Evolutionary conservation across 2,113 vertebrate species (phyloP), one percentile per base, ranked within the genome.

Genomic region (Centropristis striata): DNA sequence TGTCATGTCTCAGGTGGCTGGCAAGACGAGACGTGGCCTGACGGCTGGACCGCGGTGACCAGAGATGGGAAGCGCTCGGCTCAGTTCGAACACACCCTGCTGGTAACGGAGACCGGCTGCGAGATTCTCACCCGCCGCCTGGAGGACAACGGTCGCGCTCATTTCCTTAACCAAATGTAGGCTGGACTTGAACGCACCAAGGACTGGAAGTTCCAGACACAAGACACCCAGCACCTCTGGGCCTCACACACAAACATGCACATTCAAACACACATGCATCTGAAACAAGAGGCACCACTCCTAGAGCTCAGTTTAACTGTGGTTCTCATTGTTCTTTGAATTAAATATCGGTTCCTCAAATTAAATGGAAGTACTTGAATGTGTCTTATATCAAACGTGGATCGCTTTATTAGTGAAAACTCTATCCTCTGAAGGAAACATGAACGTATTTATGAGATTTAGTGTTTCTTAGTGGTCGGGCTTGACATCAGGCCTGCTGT

Each of bases 1-100:
- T 2, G 54, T 85, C 0, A 12, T 59, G 60, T 89, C 7, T 74
- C 76, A 99, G 98, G 98, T 51, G 98, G 98, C 18, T 99, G 98
- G 98, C 98, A 99, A 77, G 98, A 99, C 20, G 98, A 99, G 90
- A 99, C 98, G 1, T 99, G 98, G 98, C 98, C 98, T 0, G 98
- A 99, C 10, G 97, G 98, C 6, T 99, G 98, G 98, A 99, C 98
- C 0, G 98, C 98, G 0, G 98, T 99, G 72, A 99, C 98, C 0
- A 93, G 97, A 81, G 98, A 99, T 0, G 98, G 98, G 15, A 98
- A 97, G 87, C 95, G 98, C n/a, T 99, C 98, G 0, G 98, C 98
- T 5, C 98, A 99, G 94, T 99, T 99, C 25, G 98, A 99, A 81
- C 98, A 99, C 94, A 99, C 98, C 0, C 96, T 99, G 84, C 94